These are phyloP conservation scores for Lathamus discolor DNA, from an alignment of 2,113 vertebrate genomes.

Conservation along the genomic window DNA sequence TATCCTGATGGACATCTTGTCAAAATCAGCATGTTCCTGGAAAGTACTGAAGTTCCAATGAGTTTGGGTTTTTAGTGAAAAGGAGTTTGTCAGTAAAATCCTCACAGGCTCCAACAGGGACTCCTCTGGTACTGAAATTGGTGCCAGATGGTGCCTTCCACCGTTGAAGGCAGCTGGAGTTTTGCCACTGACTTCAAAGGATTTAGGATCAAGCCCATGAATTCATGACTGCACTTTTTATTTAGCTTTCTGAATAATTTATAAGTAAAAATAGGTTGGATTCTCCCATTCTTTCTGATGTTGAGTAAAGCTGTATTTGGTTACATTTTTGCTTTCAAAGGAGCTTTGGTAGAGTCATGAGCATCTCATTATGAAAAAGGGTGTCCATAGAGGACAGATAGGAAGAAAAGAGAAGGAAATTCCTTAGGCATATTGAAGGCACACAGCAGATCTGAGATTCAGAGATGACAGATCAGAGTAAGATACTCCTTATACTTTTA, in stretches of 20 bases:
- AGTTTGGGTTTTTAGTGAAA: background rate
- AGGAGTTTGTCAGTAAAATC: background rate
- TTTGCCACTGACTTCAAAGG: slow-evolving; percentile 53
- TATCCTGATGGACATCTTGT: background rate
- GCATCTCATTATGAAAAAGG: slow-evolving; percentile 22
- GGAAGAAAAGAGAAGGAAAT: slow-evolving; percentile 42
- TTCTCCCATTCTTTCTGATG: slow-evolving; percentile 41
- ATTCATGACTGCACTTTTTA: slow-evolving; percentile 49
- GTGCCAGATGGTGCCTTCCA: slow-evolving; percentile 45
- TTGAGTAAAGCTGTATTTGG: slow-evolving; percentile 30
- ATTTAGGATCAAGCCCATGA: slow-evolving; percentile 52
- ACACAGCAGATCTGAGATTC: background rate
- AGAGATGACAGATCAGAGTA: slow-evolving; percentile 26
- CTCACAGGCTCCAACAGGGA: background rate
- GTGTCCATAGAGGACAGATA: slow-evolving; percentile 23
- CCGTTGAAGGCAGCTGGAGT: slow-evolving; percentile 1
- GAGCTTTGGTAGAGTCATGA: slow-evolving; percentile 20
- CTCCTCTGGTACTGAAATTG: slow-evolving; percentile 1
- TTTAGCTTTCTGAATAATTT: slow-evolving; percentile 61
- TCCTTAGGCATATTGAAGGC: slow-evolving; percentile 16
- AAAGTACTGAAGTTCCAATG: background rate
- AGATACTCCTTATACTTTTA: background rate
- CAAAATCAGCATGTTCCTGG: background rate
- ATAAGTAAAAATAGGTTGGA: slow-evolving; percentile 34
- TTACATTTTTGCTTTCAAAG: slow-evolving; percentile 47